Evolutionary conservation across 2,113 vertebrate genomes (phyloP).

Genomic region (Catharus bicknelli): DNA sequence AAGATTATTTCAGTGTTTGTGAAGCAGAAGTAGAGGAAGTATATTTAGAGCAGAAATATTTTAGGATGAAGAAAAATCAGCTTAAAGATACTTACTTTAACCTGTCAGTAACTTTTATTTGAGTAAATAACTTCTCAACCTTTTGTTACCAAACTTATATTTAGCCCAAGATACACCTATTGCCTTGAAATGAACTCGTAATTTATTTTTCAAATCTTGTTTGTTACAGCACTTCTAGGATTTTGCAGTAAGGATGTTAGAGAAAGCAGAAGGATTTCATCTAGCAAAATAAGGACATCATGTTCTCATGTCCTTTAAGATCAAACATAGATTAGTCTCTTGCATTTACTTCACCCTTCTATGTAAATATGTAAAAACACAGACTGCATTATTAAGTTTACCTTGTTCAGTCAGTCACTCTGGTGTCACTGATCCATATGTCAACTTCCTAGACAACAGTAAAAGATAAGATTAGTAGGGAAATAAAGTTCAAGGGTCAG

Average conservation of each 20-base stretch:
- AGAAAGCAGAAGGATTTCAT: background rate
- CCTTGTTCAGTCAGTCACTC: slow-evolving; percentile 13
- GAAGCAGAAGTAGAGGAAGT: background rate
- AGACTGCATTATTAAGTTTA: slow-evolving; percentile 33
- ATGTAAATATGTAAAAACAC: slow-evolving; percentile 43
- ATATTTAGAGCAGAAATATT: background rate
- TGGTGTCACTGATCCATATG: slow-evolving; percentile 21
- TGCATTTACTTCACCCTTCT: slow-evolving; percentile 11
- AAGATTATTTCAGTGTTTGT: background rate
- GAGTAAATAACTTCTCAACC: background rate
- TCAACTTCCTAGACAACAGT: background rate
- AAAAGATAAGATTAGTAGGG: slow-evolving; percentile 36
- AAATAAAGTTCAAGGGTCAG: slow-evolving; percentile 39
- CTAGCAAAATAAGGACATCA: background rate
- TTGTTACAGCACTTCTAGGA: background rate
- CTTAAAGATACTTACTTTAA: background rate
- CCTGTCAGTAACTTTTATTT: background rate
- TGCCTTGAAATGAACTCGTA: background rate
- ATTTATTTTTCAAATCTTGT: background rate
- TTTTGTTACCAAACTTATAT: background rate
- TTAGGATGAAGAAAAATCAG: background rate
- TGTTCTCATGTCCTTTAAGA: slow-evolving; percentile 18
- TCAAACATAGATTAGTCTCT: slow-evolving; percentile 11
- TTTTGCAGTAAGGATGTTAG: background rate
- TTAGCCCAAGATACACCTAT: background rate